Evolutionary conservation across 2,888 invertebrate species (phyloP).

Genomic region (Drosophila anceps): DNA sequence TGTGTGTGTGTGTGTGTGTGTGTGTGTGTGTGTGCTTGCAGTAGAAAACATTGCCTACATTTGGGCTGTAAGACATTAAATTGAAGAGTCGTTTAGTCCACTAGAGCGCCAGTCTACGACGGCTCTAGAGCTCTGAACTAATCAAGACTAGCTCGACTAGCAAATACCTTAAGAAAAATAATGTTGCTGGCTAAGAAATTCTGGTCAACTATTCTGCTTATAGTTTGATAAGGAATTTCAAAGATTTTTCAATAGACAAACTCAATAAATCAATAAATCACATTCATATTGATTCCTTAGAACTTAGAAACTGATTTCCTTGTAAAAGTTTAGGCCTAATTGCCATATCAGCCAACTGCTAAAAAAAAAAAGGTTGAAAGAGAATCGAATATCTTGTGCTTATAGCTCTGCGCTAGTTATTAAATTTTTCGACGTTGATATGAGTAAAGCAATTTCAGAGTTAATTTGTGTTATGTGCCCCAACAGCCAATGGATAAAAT

Average conservation of each 20-base stretch:
- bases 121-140: background rate
- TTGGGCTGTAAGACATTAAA: slow-evolving; percentile 11
- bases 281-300: background rate
- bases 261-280: background rate
- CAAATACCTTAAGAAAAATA: background rate
- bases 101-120: no score
- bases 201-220: no score
- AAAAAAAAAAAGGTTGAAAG: background rate
- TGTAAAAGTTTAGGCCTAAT: background rate
- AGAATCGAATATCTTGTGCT: background rate
- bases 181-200: background rate
- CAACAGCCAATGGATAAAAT: slow-evolving; percentile 23
- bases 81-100: background rate
- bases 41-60: slow-evolving; percentile 41
- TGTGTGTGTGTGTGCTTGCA: background rate
- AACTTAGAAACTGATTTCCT: background rate
- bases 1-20: background rate
- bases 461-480: slow-evolving; percentile 72
- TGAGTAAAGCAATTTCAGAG: slow-evolving; percentile 77
- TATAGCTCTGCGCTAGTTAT: slow-evolving; percentile 9
- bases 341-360: background rate
- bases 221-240: background rate
- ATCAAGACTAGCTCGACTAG: background rate
- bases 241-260: no score
- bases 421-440: slow-evolving; percentile 49